Evolutionary conservation across 1,140 invertebrate genomes (phyloP).

Genomic region (Batillaria attramentaria): DNA sequence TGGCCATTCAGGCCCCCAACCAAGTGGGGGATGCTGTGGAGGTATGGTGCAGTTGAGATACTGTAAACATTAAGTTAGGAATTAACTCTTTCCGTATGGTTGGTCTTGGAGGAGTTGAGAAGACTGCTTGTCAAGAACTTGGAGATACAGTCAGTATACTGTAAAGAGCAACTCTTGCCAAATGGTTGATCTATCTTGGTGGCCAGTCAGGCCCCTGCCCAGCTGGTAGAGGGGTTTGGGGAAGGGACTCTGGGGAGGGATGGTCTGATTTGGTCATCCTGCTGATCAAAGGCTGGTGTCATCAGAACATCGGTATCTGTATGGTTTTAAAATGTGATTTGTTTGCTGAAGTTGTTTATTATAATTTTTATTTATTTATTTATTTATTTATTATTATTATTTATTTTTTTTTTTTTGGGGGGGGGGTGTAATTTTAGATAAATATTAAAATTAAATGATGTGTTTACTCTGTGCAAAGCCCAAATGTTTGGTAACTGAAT

Average conservation of each 20-base stretch:
- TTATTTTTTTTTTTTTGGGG: too few species aligned
- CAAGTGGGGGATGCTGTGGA: neutral
- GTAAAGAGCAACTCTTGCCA: too few species aligned
- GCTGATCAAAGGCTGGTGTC: neutral
- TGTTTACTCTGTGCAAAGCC: neutral
- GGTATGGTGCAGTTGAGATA: neutral
- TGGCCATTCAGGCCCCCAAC: too few species aligned
- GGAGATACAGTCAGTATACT: too few species aligned
- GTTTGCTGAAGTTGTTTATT: neutral
- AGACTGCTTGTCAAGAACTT: too few species aligned
- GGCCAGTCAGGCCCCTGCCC: neutral
- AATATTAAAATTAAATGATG: neutral
- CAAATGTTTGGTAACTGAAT: neutral
- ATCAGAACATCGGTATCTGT: neutral
- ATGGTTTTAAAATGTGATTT: neutral
- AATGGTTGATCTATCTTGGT: neutral
- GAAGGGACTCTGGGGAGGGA: neutral
- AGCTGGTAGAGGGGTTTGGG: neutral
- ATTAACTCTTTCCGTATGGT: neutral
- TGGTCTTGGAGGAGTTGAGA: too few species aligned
- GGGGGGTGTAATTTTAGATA: too few species aligned
- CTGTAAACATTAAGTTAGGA: neutral
- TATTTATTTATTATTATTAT: too few species aligned
- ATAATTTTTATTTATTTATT: neutral
- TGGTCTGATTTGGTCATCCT: neutral